These are phyloP conservation scores for Proisotoma minuta DNA, from an alignment of 2,888 invertebrate genomes.

Conservation along the genomic window DNA sequence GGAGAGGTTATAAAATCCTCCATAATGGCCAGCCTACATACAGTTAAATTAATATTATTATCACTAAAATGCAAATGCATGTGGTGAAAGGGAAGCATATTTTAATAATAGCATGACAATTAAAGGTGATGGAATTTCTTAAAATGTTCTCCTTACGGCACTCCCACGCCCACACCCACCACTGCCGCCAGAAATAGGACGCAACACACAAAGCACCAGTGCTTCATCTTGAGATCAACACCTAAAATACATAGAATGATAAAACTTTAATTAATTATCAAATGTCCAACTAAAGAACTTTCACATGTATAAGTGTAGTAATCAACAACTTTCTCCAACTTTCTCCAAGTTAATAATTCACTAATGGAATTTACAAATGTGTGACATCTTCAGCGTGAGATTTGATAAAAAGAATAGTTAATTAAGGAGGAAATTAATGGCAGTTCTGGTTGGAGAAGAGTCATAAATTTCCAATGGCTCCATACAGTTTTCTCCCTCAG, in stretches of 20 bases:
- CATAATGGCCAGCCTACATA: constrained; percentile 71
- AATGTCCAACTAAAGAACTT: too few relatives aligned
- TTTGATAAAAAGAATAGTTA: not conserved
- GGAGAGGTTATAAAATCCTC: constrained; percentile 71
- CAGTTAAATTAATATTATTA: too few relatives aligned
- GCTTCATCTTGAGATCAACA: constrained; percentile 55
- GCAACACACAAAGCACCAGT: constrained; percentile 72
- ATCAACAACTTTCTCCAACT: not conserved
- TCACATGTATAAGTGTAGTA: not conserved
- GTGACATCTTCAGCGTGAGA: too few relatives aligned
- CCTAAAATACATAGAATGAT: constrained; percentile 20
- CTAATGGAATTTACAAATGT: not conserved
- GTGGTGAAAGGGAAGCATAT: too few relatives aligned
- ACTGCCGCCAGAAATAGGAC: constrained; percentile 71
- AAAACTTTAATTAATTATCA: not conserved
- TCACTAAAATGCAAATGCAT: too few relatives aligned
- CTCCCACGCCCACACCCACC: constrained; percentile 67
- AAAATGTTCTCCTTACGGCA: too few relatives aligned
- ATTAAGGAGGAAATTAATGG: not conserved
- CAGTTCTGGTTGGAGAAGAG: not conserved
- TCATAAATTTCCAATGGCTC: not conserved
- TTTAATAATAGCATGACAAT: too few relatives aligned
- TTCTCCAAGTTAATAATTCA: not conserved
- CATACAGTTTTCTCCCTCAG: too few relatives aligned
- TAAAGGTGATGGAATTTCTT: too few relatives aligned